Evolutionary conservation across 1,140 invertebrate species (phyloP).

Genomic region (Eubasilissa regina): DNA sequence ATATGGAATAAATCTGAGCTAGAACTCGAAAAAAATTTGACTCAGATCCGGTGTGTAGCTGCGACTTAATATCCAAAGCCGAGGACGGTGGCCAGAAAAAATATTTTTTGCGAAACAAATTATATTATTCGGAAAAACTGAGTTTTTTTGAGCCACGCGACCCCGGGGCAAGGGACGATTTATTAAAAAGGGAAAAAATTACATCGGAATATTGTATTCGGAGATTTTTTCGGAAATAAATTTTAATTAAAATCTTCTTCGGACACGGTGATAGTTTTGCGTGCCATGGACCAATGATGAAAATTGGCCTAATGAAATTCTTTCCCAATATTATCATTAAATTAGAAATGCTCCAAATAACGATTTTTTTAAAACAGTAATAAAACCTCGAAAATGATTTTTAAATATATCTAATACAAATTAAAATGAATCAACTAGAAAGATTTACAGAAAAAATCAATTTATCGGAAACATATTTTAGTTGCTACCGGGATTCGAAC

Average conservation of each 20-base stretch:
- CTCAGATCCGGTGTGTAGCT: constrained; percentile 25
- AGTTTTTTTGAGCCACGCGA: constrained; percentile 29
- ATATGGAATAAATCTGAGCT: constrained; percentile 43
- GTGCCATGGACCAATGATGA: neutral
- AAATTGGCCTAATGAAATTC: no score
- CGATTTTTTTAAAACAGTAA: no score
- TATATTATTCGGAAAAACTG: constrained; percentile 45
- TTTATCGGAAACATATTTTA: no score
- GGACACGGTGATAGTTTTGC: neutral
- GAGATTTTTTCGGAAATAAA: constrained; percentile 14
- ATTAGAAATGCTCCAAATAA: no score
- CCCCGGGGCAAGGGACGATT: constrained; percentile 24
- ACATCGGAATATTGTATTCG: constrained; percentile 26
- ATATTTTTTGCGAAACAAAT: constrained; percentile 42
- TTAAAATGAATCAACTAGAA: no score
- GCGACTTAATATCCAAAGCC: constrained; percentile 17
- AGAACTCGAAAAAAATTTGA: constrained; percentile 41
- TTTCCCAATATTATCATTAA: no score
- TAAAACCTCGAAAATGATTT: no score
- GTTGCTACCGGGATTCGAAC: no score
- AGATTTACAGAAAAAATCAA: no score
- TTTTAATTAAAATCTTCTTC: constrained; percentile 36
- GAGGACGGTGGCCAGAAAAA: constrained; percentile 33
- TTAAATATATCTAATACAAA: no score
- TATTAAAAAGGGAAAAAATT: constrained; percentile 46